These are phyloP conservation scores for Ellobius talpinus DNA, from an alignment of 2,113 vertebrate species.

Conservation along the genomic window DNA sequence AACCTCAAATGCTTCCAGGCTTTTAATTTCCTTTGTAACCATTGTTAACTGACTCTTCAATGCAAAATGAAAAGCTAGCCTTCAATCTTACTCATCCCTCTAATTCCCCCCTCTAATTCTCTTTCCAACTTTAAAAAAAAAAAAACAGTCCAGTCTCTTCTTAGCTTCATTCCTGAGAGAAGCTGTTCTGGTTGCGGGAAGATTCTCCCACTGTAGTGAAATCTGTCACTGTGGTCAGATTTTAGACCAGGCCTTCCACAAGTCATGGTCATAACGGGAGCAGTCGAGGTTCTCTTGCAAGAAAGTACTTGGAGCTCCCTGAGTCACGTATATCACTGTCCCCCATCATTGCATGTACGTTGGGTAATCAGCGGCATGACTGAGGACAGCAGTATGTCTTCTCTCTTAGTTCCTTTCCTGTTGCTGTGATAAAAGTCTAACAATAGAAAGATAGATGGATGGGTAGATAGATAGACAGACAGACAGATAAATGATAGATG, in stretches of 20 bases:
- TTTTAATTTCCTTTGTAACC: conserved; percentile 83
- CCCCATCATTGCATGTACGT: background rate
- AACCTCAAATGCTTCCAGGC: conserved; percentile 82
- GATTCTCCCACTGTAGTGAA: conserved; percentile 15
- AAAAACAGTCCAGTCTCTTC: background rate
- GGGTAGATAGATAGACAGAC: background rate
- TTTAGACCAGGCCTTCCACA: background rate
- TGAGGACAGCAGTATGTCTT: background rate
- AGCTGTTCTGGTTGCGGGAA: background rate
- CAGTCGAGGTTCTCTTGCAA: background rate
- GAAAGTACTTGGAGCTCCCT: conserved; percentile 11
- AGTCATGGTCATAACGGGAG: background rate
- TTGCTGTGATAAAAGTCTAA: background rate
- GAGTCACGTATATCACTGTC: background rate
- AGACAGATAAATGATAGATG: too few relatives aligned
- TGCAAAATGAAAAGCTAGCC: conserved; percentile 78
- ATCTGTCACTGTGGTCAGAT: conserved; percentile 42
- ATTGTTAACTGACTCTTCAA: conserved; percentile 80
- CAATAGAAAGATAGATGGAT: background rate
- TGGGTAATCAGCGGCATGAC: background rate
- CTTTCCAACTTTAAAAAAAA: conserved; percentile 43
- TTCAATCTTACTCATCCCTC: conserved; percentile 57
- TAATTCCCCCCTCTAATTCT: background rate
- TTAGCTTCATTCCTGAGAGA: conserved; percentile 25
- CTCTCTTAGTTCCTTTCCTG: background rate